Evolutionary conservation across 2,113 vertebrate genomes (phyloP).

Genomic region (Chlorodrepanis virens): DNA sequence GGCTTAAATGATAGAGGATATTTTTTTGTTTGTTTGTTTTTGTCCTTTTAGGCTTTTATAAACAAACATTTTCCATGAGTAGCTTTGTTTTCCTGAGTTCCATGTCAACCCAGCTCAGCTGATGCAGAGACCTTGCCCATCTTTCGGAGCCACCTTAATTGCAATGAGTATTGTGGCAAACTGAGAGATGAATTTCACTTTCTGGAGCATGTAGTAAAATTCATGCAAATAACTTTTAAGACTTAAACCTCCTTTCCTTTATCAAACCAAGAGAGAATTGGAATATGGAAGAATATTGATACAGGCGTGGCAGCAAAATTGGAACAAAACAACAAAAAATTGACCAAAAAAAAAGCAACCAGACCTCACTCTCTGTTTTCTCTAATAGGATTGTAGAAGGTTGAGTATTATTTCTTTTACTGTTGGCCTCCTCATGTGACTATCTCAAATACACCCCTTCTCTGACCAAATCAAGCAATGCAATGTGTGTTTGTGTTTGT

Average conservation of each 20-base stretch:
- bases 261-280: not conserved
- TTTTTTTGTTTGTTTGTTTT: not conserved
- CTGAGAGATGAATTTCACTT: not conserved
- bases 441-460: not conserved
- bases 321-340: not conserved
- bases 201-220: not conserved
- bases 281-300: not conserved
- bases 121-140: not conserved
- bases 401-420: not conserved
- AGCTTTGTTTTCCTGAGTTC: constrained; percentile 19
- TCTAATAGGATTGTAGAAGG: not conserved
- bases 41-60: constrained; percentile 52
- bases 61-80: constrained; percentile 32
- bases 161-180: not conserved
- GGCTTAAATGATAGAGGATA: not conserved
- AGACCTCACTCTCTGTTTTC: not conserved
- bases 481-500: not conserved
- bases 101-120: not conserved
- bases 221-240: not conserved
- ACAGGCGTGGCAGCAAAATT: not conserved
- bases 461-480: not conserved
- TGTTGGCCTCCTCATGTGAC: not conserved
- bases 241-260: not conserved
- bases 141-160: not conserved
- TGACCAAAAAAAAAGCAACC: not conserved